Evolutionary conservation across 2,113 vertebrate genomes (phyloP), one percentile per base, ranked within the genome.

Genomic region (Labeo rohita): DNA sequence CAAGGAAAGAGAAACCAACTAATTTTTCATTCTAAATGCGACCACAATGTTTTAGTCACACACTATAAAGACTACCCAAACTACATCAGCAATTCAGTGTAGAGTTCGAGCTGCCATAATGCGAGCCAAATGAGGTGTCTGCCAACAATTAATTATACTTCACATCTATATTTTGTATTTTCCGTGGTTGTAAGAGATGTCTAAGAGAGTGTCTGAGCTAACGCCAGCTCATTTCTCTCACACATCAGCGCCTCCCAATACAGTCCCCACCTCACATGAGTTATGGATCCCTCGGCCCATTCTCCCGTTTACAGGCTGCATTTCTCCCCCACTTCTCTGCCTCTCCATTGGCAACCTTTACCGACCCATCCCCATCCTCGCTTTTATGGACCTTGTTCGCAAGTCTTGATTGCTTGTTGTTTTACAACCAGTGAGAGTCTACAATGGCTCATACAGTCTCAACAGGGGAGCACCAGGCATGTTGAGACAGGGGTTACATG

Each of bases 371-470:
- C 66, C 76, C 56, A 47, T 83, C 34, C 39, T 73, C 3, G 36
- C 50, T 72, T 89, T 89, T 85, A 89, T 85, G 70, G 66, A 36
- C 70, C 88, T 84, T 82, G 77, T 89, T 87, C 77, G 23, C 85
- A 74, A 50, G 77, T 74, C 82, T 65, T 83, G 85, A 88, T 86
- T 88, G 81, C 81, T 84, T 89, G 81, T 84, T 86, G 85, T 84
- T 88, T 86, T 84, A 88, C 87, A 86, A 77, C 45, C 45, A 52
- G 15, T n/a, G 80, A 74, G 54, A 80, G 54, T 39, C 28, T 34
- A 39, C 23, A 12, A 52, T 36, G 45, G 63, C 45, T 36, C 23
- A 36, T 21, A 52, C 15, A 52, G 47, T 65, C n/a, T 70, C 63
- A 52, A 11, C 6, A 39, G 47, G 47, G 80, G 28, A 82, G 80